A percentile compares a stretch with the other conserved stretches of the same genome.
These are phyloP conservation scores for Spodoptera litura DNA, from an alignment of 1,140 invertebrate genomes.

Conservation along the genomic window DNA sequence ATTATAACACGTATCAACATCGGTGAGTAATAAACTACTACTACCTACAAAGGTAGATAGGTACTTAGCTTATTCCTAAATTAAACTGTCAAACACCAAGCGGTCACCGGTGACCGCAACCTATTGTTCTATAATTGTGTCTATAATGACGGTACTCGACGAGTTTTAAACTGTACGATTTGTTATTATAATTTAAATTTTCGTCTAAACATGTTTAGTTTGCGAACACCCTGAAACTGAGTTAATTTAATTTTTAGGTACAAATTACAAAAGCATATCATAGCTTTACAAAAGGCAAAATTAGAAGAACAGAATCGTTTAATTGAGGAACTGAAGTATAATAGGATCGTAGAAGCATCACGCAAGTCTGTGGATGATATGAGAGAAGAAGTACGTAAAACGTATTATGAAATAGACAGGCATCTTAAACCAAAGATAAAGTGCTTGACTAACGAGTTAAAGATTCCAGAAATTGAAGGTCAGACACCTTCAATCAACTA, in stretches of 20 bases:
- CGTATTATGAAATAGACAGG: constrained; percentile 86
- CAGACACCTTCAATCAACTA: constrained; percentile 7
- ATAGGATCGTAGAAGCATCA: constrained; percentile 87
- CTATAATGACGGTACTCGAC: no score
- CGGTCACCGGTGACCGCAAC: no score
- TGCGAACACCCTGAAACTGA: no score
- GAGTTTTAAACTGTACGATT: no score
- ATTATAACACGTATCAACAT: constrained; percentile 77
- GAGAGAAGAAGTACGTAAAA: constrained; percentile 86
- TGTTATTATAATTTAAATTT: no score
- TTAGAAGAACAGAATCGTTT: constrained; percentile 88
- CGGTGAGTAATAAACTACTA: constrained; percentile 58
- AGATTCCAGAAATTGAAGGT: constrained; percentile 78
- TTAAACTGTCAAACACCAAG: no score
- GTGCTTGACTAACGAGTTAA: constrained; percentile 85
- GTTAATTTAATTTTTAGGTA: constrained; percentile 75
- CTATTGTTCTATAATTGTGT: no score
- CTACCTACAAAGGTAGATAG: neutral
- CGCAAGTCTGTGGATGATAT: constrained; percentile 86
- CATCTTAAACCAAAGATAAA: constrained; percentile 87
- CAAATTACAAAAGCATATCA: constrained; percentile 88
- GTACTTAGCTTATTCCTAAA: neutral
- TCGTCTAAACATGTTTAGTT: no score
- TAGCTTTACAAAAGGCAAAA: constrained; percentile 88
- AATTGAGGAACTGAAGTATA: constrained; percentile 88